Conservation (phyloP, 2,797 vertebrate genomes). For the Sebastolobus alascanus region DNA sequence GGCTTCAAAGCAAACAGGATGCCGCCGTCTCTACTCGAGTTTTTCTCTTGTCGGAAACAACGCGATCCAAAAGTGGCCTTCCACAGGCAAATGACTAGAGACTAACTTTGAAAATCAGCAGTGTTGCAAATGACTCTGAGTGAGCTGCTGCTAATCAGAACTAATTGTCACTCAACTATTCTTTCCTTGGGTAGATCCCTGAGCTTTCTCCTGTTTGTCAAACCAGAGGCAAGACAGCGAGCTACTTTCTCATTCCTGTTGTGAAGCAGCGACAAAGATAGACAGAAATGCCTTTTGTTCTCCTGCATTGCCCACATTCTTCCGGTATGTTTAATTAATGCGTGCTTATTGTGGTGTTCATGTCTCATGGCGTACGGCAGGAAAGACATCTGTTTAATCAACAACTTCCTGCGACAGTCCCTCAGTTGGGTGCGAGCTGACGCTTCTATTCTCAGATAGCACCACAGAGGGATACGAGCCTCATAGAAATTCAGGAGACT, state of each 20-base stretch:
- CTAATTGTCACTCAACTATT: constrained; percentile 82
- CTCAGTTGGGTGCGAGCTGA: constrained; percentile 72
- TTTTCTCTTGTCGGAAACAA: constrained; percentile 51
- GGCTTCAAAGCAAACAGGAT: constrained; percentile 60
- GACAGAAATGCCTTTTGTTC: constrained; percentile 62
- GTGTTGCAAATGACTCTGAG: constrained; percentile 43
- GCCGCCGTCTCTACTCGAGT: constrained; percentile 19
- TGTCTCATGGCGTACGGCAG: constrained; percentile 64
- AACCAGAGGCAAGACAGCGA: constrained; percentile 33
- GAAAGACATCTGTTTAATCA: constrained; percentile 84
- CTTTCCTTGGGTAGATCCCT: constrained; percentile 68
- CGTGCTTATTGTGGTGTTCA: constrained; percentile 69
- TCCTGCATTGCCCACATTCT: constrained; percentile 56
- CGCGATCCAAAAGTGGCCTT: constrained; percentile 35
- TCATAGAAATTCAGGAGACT: constrained; percentile 77
- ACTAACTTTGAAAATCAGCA: constrained; percentile 40
- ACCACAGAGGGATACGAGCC: constrained; percentile 69
- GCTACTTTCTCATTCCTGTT: constrained; percentile 44
- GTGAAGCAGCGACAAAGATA: constrained; percentile 49
- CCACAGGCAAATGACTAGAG: constrained; percentile 21
- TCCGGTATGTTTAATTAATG: constrained; percentile 81
- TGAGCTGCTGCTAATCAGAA: constrained; percentile 82
- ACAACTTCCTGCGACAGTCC: constrained; percentile 80
- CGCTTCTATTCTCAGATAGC: constrained; percentile 74
- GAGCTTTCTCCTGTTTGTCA: constrained; percentile 18